Conservation (phyloP, 2,113 vertebrate genomes). For the Columba janthina region DNA sequence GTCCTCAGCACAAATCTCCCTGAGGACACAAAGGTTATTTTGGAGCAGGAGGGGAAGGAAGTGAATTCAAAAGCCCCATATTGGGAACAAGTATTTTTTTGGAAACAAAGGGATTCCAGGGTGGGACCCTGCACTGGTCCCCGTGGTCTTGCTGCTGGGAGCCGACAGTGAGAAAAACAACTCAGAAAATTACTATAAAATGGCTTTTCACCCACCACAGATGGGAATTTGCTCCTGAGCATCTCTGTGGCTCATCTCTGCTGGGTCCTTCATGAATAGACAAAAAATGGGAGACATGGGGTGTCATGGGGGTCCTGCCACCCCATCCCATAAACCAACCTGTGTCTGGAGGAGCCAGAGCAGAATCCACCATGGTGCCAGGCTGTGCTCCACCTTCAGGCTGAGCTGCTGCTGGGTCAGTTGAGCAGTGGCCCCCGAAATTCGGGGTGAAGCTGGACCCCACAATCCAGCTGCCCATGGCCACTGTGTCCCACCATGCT, state of each 20-base stretch:
- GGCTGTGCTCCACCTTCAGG: neutral
- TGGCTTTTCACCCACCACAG: neutral
- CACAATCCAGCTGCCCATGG: neutral
- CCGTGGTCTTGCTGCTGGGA: accelerated
- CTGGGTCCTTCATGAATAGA: neutral
- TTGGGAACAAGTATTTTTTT: neutral
- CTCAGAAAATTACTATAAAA: neutral
- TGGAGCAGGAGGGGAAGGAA: constrained; percentile 31
- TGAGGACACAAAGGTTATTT: neutral
- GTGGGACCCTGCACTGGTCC: neutral
- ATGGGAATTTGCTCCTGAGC: neutral
- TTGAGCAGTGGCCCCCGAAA: neutral
- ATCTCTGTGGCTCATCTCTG: neutral
- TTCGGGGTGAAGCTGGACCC: neutral
- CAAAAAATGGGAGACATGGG: neutral
- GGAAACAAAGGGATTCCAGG: constrained; percentile 4
- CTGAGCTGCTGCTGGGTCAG: neutral
- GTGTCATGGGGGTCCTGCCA: neutral
- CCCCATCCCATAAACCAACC: neutral
- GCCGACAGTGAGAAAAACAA: neutral
- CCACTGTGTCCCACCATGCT: accelerated
- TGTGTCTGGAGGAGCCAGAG: neutral
- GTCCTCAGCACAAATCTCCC: accelerated
- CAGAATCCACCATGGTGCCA: accelerated
- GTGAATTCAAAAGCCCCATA: neutral